These are phyloP conservation scores for Cecropterus lyciades DNA, from an alignment of 1,140 invertebrate genomes.

Conservation along the genomic window DNA sequence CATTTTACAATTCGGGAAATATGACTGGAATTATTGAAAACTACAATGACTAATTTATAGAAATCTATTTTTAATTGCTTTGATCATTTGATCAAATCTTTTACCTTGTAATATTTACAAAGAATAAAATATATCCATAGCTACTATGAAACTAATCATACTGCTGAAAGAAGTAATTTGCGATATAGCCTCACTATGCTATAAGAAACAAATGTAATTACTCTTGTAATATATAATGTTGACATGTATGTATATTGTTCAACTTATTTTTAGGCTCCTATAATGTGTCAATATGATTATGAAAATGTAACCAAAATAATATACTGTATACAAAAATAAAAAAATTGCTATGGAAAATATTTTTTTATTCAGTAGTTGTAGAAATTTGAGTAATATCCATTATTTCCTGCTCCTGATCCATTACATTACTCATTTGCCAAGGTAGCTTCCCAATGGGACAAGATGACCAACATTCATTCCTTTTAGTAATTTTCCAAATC, in stretches of 20 bases:
- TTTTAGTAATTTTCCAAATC: conserved; percentile 62
- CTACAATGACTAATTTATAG: not conserved
- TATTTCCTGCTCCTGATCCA: conserved; percentile 10
- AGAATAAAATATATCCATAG: not conserved
- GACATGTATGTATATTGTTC: conserved; percentile 71
- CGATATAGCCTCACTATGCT: conserved; percentile 14
- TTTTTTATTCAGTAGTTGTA: conserved; percentile 35
- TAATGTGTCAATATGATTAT: conserved; percentile 77
- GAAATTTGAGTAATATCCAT: conserved; percentile 42
- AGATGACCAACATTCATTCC: conserved; percentile 49
- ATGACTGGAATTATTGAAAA: not conserved
- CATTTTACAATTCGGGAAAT: not conserved
- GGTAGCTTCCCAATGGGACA: conserved; percentile 65
- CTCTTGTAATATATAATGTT: conserved; percentile 72
- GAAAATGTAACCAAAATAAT: conserved; percentile 81
- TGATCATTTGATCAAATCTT: conserved; percentile 5
- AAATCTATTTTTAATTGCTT: not conserved
- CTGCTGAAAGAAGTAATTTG: conserved; percentile 1
- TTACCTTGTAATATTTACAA: conserved; percentile 1
- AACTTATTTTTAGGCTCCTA: conserved; percentile 71
- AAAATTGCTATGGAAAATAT: conserved; percentile 68
- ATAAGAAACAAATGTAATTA: conserved; percentile 38
- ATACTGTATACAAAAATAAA: conserved; percentile 80
- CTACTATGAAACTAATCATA: not conserved
- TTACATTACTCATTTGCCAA: conserved; percentile 36